Percentiles rank a stretch among this genome's conserved stretches.
Conservation (phyloP, 2,888 invertebrate genomes). For the Dilophus febrilis region DNA sequence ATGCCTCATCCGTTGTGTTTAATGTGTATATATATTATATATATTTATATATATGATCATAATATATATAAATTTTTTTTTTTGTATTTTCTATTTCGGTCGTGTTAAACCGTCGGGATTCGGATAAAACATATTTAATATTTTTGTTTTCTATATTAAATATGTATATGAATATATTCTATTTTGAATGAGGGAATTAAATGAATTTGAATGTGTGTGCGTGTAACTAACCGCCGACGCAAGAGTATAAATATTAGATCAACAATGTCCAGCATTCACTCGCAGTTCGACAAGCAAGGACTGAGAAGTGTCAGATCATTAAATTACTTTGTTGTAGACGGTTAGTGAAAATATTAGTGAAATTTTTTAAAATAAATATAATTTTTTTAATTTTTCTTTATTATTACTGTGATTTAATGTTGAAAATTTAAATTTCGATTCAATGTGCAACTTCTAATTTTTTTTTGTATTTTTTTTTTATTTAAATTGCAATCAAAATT, state of each 20-base stretch:
- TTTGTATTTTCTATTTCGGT: constrained; percentile 3
- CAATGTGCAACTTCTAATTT: too few species aligned
- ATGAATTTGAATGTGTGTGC: background rate
- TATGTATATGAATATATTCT: too few species aligned
- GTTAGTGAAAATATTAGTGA: background rate
- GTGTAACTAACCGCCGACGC: constrained; percentile 4
- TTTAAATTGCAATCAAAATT: too few species aligned
- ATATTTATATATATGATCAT: too few species aligned
- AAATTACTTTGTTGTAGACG: background rate
- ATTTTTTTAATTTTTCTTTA: background rate
- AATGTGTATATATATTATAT: too few species aligned
- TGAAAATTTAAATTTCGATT: too few species aligned
- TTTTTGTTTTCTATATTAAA: too few species aligned
- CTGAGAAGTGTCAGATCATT: constrained; percentile 19
- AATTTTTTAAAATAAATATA: background rate
- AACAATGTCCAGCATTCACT: constrained; percentile 28
- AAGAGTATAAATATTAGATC: constrained; percentile 31
- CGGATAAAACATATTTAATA: too few species aligned
- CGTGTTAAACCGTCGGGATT: constrained; percentile 1
- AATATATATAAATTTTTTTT: background rate
- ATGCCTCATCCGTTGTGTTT: constrained; percentile 15
- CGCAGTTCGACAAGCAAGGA: constrained; percentile 24
- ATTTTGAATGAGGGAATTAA: too few species aligned
- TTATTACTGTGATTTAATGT: background rate
- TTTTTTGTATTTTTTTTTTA: too few species aligned